phyloP scores from a whole-genome alignment of 2,113 vertebrate species.

The Calidris pygmaea region DNA sequence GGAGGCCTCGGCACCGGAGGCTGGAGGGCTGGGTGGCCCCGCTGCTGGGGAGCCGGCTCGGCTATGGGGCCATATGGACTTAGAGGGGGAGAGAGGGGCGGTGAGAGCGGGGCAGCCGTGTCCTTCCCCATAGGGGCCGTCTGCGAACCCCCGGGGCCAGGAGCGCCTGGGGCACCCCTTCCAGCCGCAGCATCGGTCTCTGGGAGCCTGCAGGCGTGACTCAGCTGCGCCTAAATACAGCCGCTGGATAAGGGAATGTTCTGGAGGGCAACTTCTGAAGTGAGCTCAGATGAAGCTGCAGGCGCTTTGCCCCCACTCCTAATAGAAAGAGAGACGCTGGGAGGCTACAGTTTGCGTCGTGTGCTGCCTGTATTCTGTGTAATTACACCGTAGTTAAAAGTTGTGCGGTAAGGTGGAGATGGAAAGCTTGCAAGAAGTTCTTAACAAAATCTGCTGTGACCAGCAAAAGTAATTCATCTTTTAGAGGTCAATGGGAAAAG shows the following conservation, averaged over 20 bases:
- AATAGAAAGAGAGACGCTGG: neutral
- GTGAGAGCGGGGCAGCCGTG: neutral
- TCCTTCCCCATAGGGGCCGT: fast-evolving
- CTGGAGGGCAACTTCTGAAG: neutral
- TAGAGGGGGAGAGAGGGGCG: fast-evolving
- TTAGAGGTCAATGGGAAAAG: neutral
- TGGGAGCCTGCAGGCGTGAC: conserved; percentile 5
- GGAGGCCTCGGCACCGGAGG: neutral
- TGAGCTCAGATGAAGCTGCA: neutral
- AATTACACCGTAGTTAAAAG: neutral
- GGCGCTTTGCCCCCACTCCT: neutral
- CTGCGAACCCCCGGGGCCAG: fast-evolving
- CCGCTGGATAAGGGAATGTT: neutral
- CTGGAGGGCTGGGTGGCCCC: neutral
- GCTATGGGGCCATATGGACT: fast-evolving
- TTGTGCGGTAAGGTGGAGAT: neutral
- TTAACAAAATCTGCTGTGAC: neutral
- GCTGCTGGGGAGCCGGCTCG: too few species aligned
- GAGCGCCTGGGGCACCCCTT: neutral
- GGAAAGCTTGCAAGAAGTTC: neutral
- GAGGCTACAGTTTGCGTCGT: fast-evolving
- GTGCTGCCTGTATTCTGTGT: neutral
- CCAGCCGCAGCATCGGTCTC: neutral
- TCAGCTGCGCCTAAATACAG: neutral
- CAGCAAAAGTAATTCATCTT: neutral